phyloP scores from a whole-genome alignment of 1,140 invertebrate genomes.

The Arion vulgaris region DNA sequence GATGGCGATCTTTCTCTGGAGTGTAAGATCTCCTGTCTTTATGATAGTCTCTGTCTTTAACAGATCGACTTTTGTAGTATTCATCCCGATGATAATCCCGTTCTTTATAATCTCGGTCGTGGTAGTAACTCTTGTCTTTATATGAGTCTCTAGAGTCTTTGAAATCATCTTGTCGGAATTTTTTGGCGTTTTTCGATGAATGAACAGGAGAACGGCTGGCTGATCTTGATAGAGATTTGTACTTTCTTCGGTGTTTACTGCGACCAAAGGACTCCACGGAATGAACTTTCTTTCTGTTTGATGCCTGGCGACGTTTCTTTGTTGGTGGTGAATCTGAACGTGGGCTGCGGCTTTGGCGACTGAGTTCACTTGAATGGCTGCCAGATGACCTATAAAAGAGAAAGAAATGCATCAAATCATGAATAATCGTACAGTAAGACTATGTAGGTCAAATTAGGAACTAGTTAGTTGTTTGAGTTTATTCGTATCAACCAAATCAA shows the following conservation, averaged over 20 bases:
- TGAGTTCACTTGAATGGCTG: conserved; percentile 36
- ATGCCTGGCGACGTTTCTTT: conserved; percentile 41
- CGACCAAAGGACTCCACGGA: conserved; percentile 4
- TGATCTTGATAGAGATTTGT: conserved; percentile 37
- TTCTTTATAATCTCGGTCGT: conserved; percentile 28
- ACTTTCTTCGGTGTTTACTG: conserved; percentile 37
- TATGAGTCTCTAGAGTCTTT: conserved; percentile 15
- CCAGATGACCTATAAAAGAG: conserved; percentile 40
- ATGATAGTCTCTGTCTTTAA: conserved; percentile 53
- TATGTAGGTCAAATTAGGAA: too few species aligned
- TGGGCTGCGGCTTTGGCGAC: conserved; percentile 50
- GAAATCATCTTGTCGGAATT: conserved; percentile 5
- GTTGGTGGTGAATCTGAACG: conserved; percentile 47
- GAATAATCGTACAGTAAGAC: too few species aligned
- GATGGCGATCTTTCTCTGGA: conserved; percentile 54
- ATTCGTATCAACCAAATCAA: too few species aligned
- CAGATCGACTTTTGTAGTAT: conserved; percentile 48
- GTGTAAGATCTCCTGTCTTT: conserved; percentile 55
- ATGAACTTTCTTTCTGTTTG: conserved; percentile 6
- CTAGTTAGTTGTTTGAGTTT: too few species aligned
- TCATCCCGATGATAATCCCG: conserved; percentile 42
- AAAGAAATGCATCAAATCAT: not conserved
- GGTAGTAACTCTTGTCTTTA: conserved; percentile 19
- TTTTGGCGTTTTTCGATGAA: conserved; percentile 30
- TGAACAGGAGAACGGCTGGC: conserved; percentile 31